Base-by-base conservation (phyloP, 2,888 invertebrate species). In the Ceriagrion tenellum region DNA sequence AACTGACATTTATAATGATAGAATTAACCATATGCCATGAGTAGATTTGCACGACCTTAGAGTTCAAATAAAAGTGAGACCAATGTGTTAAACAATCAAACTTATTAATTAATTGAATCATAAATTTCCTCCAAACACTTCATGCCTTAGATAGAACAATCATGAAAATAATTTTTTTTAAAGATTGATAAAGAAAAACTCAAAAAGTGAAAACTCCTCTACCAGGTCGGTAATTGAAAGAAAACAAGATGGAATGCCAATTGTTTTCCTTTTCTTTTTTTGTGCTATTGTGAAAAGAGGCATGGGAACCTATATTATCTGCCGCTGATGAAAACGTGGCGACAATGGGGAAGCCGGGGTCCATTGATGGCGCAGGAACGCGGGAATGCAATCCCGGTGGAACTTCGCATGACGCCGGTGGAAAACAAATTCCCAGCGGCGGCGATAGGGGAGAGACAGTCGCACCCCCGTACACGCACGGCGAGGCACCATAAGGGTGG, bases 351-450 rank as follows among this genome's bases (percentile, higher is more conserved):
- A 81, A 81, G 35, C 30, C 81, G 8, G 35, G 81, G 30, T 35
- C 35, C 81, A 81, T 81, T 81, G 81, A 81, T 35, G 26, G 81
- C 8, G 55, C 55, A 55, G 55, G 89, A 89, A 89, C 89, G 26
- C 40, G 93, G 23, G 26, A 93, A 18, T n/a, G 93, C 26, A 69
- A 74, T 69, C 69, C 63, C 59, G 13, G 40, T 13, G 93, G 55
- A 74, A 93, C 47, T 47, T 47, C n/a, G 59, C n/a, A 40, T 69
- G 91, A 91, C 40, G 26, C 35, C 23, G 40, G 55, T 74, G 35
- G 69, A 93, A 93, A 69, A 81, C 81, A 35, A 81, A 81, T 35
- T 81, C 81, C 81, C 81, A 81, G 13, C 81, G 30, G 81, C 69
- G 69, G 12, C 59, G 12, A 59, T 16, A 35, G 81, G 10, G 13